Conservation (phyloP, 1,140 invertebrate species). For the Cryptotermes secundus region DNA sequence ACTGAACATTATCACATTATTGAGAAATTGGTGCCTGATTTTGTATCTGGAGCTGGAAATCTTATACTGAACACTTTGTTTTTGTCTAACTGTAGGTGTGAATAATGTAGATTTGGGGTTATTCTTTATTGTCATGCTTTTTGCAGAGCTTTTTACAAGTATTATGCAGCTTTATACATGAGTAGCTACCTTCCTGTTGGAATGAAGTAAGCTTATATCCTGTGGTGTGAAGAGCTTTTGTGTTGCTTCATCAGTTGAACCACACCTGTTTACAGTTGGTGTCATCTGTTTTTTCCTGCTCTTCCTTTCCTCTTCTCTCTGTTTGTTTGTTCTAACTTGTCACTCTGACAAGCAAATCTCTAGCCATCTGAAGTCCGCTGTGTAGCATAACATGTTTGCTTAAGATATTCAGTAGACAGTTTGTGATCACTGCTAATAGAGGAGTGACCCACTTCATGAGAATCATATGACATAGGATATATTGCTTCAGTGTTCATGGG, state of each 20-base stretch:
- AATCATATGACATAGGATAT: not conserved
- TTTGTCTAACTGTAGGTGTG: too few species aligned
- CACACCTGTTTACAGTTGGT: slow-evolving; percentile 11
- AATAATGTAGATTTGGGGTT: too few species aligned
- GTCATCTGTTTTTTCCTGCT: not conserved
- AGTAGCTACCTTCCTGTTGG: not conserved
- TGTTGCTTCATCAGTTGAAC: not conserved
- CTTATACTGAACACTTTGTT: too few species aligned
- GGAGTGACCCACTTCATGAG: too few species aligned
- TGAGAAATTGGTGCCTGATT: too few species aligned
- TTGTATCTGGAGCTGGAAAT: too few species aligned
- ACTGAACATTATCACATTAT: too few species aligned
- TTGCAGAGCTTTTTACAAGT: too few species aligned
- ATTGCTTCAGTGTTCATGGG: not conserved
- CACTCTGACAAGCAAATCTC: slow-evolving; percentile 1
- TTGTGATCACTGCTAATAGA: too few species aligned
- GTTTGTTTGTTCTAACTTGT: not conserved
- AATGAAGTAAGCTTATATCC: slow-evolving; percentile 17
- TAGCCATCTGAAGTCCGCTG: not conserved
- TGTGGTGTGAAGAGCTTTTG: not conserved
- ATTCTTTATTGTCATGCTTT: too few species aligned
- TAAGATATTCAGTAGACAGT: too few species aligned
- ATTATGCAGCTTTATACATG: not conserved
- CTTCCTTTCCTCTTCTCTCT: not conserved
- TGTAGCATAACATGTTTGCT: not conserved